These are phyloP conservation scores for Lates japonicus DNA, from an alignment of 2,797 vertebrate species.

Conservation along the genomic window DNA sequence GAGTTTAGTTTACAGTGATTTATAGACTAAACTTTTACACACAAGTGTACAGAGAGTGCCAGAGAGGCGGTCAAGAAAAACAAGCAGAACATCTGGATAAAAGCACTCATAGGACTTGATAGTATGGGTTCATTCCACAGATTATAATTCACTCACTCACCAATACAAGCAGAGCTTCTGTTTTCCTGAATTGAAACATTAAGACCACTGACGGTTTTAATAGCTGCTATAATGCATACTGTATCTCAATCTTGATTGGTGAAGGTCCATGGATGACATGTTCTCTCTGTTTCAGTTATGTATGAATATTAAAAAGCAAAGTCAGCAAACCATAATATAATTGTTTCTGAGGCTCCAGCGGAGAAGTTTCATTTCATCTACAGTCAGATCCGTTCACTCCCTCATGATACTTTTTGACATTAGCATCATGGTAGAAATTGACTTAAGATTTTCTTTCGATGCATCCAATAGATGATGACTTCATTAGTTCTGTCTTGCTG, in stretches of 20 bases:
- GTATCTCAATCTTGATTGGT: neutral
- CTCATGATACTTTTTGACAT: conserved; percentile 23
- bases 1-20: neutral
- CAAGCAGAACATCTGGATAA: neutral
- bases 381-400: neutral
- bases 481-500: conserved; percentile 37
- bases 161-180: neutral
- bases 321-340: conserved; percentile 26
- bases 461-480: conserved; percentile 27
- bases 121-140: too few relatives aligned
- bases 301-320: conserved; percentile 19
- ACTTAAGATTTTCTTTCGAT: neutral
- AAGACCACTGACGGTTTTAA: neutral
- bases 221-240: neutral
- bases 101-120: too few relatives aligned
- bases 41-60: too few relatives aligned
- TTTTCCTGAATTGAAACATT: neutral
- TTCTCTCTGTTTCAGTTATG: neutral
- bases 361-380: neutral
- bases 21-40: too few relatives aligned
- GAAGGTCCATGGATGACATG: neutral
- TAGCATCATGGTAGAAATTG: conserved; percentile 14
- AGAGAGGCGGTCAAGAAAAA: neutral
- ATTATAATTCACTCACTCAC: neutral
- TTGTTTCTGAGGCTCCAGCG: neutral